Conservation (phyloP, 2,888 invertebrate species). For the Drosophila meridionalis region DNA sequence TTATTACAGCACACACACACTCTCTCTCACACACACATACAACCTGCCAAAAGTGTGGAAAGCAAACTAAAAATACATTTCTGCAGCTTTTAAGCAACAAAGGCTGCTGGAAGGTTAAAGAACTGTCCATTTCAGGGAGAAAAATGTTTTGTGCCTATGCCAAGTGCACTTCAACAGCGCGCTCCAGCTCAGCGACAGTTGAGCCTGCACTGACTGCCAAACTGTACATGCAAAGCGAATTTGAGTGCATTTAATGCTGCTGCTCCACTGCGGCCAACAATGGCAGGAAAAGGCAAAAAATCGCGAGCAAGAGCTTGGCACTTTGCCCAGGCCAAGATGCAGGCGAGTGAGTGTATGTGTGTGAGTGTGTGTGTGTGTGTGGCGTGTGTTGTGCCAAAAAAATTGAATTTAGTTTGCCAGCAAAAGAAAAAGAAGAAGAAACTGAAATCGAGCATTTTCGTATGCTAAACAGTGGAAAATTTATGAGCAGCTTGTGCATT, state of each 20-base stretch:
- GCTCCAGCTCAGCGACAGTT: constrained; percentile 21
- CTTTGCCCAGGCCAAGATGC: constrained; percentile 49
- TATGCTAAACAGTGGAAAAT: constrained; percentile 68
- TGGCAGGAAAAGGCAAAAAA: constrained; percentile 1
- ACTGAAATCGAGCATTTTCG: constrained; percentile 41
- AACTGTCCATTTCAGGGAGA: constrained; percentile 10
- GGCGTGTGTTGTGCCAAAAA: constrained; percentile 47
- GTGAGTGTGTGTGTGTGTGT: not conserved
- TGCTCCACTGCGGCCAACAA: constrained; percentile 43
- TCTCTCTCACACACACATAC: not conserved
- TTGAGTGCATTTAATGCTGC: constrained; percentile 29
- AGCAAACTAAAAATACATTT: not conserved
- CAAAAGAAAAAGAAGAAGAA: constrained; percentile 11
- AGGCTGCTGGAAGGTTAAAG: constrained; percentile 66
- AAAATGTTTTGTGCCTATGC: constrained; percentile 36
- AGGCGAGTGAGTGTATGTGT: not conserved
- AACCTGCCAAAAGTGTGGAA: not conserved
- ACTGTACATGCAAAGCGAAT: constrained; percentile 48
- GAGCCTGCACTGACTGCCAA: constrained; percentile 40
- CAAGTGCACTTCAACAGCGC: constrained; percentile 36
- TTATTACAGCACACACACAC: constrained; percentile 39
- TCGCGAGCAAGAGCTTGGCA: constrained; percentile 53
- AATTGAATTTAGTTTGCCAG: constrained; percentile 48
- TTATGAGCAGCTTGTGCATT: constrained; percentile 58
- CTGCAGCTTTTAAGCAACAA: constrained; percentile 51